phyloP scores from a whole-genome alignment of 2,888 invertebrate species.

The Adela reaumurella region DNA sequence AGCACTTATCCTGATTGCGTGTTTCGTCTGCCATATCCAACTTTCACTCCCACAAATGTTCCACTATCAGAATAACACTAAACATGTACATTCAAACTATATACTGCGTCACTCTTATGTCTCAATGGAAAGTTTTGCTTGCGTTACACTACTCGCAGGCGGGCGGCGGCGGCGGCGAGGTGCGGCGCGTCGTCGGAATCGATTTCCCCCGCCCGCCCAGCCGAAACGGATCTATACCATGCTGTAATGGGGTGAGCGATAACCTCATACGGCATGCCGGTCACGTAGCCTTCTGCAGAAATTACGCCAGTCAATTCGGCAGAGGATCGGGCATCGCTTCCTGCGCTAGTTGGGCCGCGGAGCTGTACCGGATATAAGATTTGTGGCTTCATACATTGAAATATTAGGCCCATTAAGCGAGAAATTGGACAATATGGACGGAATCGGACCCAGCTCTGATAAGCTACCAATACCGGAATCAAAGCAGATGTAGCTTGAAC shows the following conservation, averaged over 20 bases:
- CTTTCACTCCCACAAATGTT: too few species aligned
- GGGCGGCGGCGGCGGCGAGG: neutral
- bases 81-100: too few species aligned
- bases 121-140: too few species aligned
- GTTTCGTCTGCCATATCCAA: too few species aligned
- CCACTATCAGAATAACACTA: too few species aligned
- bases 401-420: neutral
- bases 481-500: too few species aligned
- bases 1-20: too few species aligned
- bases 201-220: slow-evolving; percentile 3
- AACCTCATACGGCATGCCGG: slow-evolving; percentile 29
- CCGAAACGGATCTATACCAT: slow-evolving; percentile 15
- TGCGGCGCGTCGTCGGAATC: slow-evolving; percentile 2
- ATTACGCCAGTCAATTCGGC: slow-evolving; percentile 45
- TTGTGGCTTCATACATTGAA: neutral
- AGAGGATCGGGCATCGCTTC: slow-evolving; percentile 14
- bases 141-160: too few species aligned
- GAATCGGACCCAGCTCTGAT: too few species aligned
- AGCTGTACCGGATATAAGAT: neutral
- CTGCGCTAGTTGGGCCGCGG: neutral
- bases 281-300: slow-evolving; percentile 33
- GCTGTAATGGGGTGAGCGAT: slow-evolving; percentile 41
- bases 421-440: neutral
- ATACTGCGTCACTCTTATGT: too few species aligned
- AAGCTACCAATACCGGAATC: too few species aligned